These are phyloP conservation scores for Phthorimaea operculella DNA, from an alignment of 1,140 invertebrate genomes.

Conservation along the genomic window DNA sequence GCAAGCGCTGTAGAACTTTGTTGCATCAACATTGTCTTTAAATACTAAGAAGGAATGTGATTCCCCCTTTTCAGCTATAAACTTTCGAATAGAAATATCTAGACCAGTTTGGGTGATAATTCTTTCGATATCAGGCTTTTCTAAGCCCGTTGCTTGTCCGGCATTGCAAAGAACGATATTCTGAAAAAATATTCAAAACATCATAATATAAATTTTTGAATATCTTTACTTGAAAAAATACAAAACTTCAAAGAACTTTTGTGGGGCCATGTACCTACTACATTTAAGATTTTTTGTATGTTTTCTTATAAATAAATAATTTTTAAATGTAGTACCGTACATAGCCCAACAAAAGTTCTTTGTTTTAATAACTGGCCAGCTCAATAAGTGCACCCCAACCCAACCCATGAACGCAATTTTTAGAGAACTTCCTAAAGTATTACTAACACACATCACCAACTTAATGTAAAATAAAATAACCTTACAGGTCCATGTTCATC, in stretches of 20 bases:
- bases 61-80: conserved; percentile 51
- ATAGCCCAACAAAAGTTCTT: no score
- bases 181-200: conserved; percentile 35
- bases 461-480: conserved; percentile 12
- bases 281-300: no score
- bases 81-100: conserved; percentile 28
- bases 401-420: no score
- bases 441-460: neutral
- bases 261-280: no score
- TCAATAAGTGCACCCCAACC: no score
- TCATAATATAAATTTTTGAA: conserved; percentile 4
- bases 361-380: no score
- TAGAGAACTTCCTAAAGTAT: neutral
- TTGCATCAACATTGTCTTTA: conserved; percentile 24
- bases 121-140: conserved; percentile 31
- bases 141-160: conserved; percentile 52
- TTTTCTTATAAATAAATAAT: no score
- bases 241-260: neutral
- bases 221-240: conserved; percentile 7
- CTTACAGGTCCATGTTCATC: conserved; percentile 30
- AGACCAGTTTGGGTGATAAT: conserved; percentile 20
- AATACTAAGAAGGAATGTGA: conserved; percentile 48
- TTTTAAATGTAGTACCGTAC: no score
- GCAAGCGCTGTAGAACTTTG: conserved; percentile 31
- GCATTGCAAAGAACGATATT: conserved; percentile 54